A percentile compares a stretch with the other conserved stretches of the same genome.
phyloP scores from a whole-genome alignment of 2,113 vertebrate genomes.

The Hydropotes inermis region DNA sequence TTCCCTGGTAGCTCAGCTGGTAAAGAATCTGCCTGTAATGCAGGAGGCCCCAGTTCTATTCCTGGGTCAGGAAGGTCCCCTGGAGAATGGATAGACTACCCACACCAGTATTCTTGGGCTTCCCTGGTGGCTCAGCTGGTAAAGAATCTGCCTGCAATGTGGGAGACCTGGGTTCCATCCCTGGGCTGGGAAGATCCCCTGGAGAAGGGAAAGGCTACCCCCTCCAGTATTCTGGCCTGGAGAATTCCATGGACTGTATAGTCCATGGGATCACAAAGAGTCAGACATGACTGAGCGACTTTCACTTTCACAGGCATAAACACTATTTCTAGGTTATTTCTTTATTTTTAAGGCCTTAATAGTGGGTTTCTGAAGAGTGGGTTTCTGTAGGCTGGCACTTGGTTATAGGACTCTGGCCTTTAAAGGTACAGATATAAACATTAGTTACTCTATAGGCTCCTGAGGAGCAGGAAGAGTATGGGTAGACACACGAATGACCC shows the following conservation, averaged over 20 bases:
- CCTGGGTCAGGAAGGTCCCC: not conserved
- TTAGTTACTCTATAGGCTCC: not conserved
- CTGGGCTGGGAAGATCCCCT: not conserved
- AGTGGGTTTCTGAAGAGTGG: not conserved
- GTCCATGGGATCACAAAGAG: not conserved
- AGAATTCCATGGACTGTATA: not conserved
- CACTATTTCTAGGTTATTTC: not conserved
- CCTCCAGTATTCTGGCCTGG: not conserved
- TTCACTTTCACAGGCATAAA: not conserved
- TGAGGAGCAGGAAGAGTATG: not conserved
- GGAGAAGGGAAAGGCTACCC: not conserved
- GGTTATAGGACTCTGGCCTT: not conserved
- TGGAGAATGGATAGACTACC: not conserved
- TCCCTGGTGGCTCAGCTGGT: not conserved
- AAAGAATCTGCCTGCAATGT: not conserved
- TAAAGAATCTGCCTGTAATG: not conserved
- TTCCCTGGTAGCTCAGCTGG: not conserved
- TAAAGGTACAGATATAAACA: not conserved
- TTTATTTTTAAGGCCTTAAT: not conserved
- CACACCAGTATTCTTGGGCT: not conserved
- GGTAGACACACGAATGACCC: no score
- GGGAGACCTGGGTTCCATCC: not conserved
- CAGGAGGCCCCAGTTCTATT: not conserved
- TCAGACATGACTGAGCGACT: not conserved
- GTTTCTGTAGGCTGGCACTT: not conserved